Base-by-base conservation (phyloP, 2,888 invertebrate species). In the Acleris cristana region DNA sequence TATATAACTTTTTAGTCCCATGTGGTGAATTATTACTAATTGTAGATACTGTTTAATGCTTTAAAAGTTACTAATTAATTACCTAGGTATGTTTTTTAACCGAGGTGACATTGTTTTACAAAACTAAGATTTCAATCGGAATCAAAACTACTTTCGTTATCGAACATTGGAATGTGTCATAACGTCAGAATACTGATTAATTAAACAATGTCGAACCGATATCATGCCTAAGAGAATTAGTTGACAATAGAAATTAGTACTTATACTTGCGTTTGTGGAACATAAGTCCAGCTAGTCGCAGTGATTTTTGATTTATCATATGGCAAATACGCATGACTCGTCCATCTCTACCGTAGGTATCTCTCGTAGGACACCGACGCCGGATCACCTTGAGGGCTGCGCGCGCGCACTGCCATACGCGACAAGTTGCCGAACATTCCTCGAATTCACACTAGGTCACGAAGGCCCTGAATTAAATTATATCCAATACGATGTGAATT, bases 381-480 rank as follows among this genome's bases (percentile, higher is more conserved):
- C 54, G 49, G 84, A 74, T 83, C 70, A 76, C 84, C 84, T 84
- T 84, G 84, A 73, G 54, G 69, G 64, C 68, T 62, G 70, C 76
- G 75, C 74, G 74, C 76, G 78, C 77, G 76, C 76, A 69, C 34
- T 19, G 69, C 65, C 49, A 45, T 57, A 65, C 51, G 49, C 68
- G 64, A 68, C 71, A 67, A 70, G 57, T 62, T 55, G 62, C 60
- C 66, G 48, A 65, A 70, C 61, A 71, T 70, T 70, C 71, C 63
- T 65, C 64, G 67, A 67, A 70, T 63, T 63, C 63, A 67, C 54
- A 54, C 57, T 60, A 54, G 55, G 49, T 55, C 51, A 61, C 61
- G 26, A 44, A 66, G 66, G 48, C 66, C 53, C 40, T 62, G 56
- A 61, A 44, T 65, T 30, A 65, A 55, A 57, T 61, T 34, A 54